These are phyloP conservation scores for Tetramorium parvispinum DNA, from an alignment of 1,140 invertebrate genomes.

Conservation along the genomic window DNA sequence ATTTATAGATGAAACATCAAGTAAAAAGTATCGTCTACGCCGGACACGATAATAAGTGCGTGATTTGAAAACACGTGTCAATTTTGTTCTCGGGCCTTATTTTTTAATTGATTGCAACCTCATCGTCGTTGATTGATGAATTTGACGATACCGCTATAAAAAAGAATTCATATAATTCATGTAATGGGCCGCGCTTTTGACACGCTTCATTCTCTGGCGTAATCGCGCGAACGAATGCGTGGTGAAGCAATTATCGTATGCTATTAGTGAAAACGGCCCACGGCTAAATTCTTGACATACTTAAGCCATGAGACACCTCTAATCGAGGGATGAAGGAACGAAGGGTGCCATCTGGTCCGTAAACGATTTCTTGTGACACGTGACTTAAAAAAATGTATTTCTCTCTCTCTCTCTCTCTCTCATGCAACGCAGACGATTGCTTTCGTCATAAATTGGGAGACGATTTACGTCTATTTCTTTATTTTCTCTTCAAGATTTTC, in stretches of 20 bases:
- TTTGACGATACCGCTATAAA: slow-evolving; percentile 7
- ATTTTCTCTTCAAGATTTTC: not conserved
- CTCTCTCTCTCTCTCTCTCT: not conserved
- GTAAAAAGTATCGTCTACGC: not conserved
- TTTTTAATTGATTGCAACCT: slow-evolving; percentile 50
- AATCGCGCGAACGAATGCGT: slow-evolving; percentile 61
- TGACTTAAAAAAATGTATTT: not conserved
- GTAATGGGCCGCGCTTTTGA: slow-evolving; percentile 68
- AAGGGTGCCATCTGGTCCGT: not conserved
- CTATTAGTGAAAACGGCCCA: slow-evolving; percentile 73
- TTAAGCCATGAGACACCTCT: slow-evolving; percentile 48
- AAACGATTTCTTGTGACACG: slow-evolving; percentile 20
- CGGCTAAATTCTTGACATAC: slow-evolving; percentile 73
- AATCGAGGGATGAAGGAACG: slow-evolving; percentile 25
- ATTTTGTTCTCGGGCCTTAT: not conserved
- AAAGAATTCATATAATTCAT: slow-evolving; percentile 64
- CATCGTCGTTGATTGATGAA: slow-evolving; percentile 1
- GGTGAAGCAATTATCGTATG: slow-evolving; percentile 71
- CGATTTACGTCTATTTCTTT: not conserved
- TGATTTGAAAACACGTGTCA: not conserved
- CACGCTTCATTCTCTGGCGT: slow-evolving; percentile 64
- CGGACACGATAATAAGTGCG: not conserved
- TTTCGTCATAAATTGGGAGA: not conserved
- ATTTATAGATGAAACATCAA: not conserved
- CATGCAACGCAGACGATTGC: not conserved